A percentile compares a stretch with the other conserved stretches of the same genome.
These are phyloP conservation scores for Lepidocolaptes lacrymiger DNA, from an alignment of 2,797 vertebrate genomes.

Conservation along the genomic window DNA sequence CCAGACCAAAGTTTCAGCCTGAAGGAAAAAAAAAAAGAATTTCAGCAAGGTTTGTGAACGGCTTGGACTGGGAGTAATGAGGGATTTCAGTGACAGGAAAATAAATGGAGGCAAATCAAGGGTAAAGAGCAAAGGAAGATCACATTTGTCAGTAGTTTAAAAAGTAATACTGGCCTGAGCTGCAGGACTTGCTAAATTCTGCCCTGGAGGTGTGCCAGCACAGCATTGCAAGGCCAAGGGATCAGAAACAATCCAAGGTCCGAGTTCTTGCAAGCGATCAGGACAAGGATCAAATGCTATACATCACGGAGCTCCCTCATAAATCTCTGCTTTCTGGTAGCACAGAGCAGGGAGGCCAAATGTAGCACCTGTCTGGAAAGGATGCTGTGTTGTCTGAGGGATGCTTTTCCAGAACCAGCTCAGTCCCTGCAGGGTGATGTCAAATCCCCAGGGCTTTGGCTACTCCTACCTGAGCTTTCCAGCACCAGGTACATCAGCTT, in stretches of 20 bases:
- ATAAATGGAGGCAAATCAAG: constrained; percentile 42
- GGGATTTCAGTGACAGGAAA: constrained; percentile 51
- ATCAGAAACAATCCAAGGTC: constrained; percentile 34
- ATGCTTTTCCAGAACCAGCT: constrained; percentile 13
- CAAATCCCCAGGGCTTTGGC: background rate
- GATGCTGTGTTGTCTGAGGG: background rate
- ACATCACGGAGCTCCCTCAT: background rate
- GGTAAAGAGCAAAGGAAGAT: constrained; percentile 53
- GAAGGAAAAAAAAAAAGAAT: constrained; percentile 6
- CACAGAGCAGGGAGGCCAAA: constrained; percentile 31
- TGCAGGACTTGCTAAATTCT: constrained; percentile 47
- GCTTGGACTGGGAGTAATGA: constrained; percentile 29
- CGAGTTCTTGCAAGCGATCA: constrained; percentile 28
- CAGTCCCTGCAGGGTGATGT: background rate
- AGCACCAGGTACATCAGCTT: background rate
- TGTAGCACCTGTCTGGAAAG: constrained; percentile 56
- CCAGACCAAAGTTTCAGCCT: constrained; percentile 41
- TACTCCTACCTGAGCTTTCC: background rate
- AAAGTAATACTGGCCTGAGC: constrained; percentile 10
- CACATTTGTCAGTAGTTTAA: constrained; percentile 57
- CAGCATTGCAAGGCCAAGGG: constrained; percentile 5
- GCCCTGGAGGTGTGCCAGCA: constrained; percentile 9
- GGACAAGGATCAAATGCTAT: background rate
- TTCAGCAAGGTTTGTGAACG: background rate
- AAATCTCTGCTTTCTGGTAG: constrained; percentile 57